Evolutionary conservation across 1,140 invertebrate species (phyloP).

Genomic region (Tenebrio molitor): DNA sequence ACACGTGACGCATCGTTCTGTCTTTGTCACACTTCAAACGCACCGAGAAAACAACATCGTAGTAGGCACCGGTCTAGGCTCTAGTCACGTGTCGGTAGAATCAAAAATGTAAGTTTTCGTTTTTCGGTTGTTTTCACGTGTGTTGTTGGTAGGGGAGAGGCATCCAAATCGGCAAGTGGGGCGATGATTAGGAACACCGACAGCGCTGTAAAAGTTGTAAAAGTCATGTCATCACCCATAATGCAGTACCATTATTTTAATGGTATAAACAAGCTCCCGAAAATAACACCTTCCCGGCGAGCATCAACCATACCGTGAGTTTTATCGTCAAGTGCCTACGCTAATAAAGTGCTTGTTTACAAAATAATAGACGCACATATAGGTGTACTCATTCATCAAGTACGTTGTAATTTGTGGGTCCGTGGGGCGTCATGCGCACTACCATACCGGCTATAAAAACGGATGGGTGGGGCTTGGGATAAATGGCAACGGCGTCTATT

Average conservation of each 20-base stretch:
- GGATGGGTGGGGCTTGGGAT: conserved; percentile 55
- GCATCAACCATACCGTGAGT: conserved; percentile 30
- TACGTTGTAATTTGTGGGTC: conserved; percentile 58
- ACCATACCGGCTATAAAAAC: conserved; percentile 48
- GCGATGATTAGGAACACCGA: conserved; percentile 20
- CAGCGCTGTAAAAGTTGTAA: conserved; percentile 29
- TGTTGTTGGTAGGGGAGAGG: too few relatives aligned
- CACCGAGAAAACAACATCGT: too few relatives aligned
- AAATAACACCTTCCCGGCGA: conserved; percentile 61
- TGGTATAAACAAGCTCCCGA: conserved; percentile 52
- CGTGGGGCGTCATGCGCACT: conserved; percentile 51
- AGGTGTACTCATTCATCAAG: conserved; percentile 48
- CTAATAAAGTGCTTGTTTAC: conserved; percentile 65
- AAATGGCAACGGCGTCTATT: conserved; percentile 62
- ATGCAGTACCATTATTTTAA: conserved; percentile 52
- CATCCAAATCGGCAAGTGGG: too few relatives aligned
- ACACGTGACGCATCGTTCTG: too few relatives aligned
- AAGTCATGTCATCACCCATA: conserved; percentile 52
- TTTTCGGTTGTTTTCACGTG: too few relatives aligned
- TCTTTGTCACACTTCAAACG: too few relatives aligned
- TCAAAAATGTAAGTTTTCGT: too few relatives aligned
- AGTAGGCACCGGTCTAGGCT: too few relatives aligned
- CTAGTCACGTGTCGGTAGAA: too few relatives aligned
- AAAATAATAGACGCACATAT: conserved; percentile 62
- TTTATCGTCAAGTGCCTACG: conserved; percentile 54